phyloP scores from a whole-genome alignment of 2,888 invertebrate species.

The Megaustenia siamemsis region DNA sequence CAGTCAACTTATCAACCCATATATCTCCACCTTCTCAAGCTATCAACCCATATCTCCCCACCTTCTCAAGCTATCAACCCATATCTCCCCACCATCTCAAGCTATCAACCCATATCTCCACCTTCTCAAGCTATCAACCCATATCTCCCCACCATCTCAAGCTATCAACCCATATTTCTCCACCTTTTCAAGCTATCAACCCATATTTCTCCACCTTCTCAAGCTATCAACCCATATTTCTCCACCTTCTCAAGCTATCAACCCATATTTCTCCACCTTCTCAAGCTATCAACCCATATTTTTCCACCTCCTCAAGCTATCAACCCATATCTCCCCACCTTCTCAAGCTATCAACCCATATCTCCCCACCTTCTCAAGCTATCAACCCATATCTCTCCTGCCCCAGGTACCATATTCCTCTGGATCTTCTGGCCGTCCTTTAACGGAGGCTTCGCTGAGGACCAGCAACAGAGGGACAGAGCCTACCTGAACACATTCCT shows the following conservation, averaged over 20 bases:
- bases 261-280: neutral
- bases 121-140: neutral
- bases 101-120: too few species aligned
- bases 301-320: too few species aligned
- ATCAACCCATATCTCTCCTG: neutral
- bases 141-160: too few species aligned
- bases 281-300: neutral
- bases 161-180: too few species aligned
- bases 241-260: neutral
- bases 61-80: too few species aligned
- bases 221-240: neutral
- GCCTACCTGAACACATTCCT: conserved; percentile 96
- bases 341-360: too few species aligned
- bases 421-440: conserved; percentile 99
- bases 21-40: too few species aligned
- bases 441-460: conserved; percentile 88
- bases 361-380: too few species aligned
- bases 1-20: too few species aligned
- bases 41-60: too few species aligned
- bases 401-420: conserved; percentile 90
- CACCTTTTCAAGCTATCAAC: neutral
- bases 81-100: too few species aligned
- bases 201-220: neutral
- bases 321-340: too few species aligned
- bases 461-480: conserved; percentile 84